These are phyloP conservation scores for Macquaria australasica DNA, from an alignment of 2,113 vertebrate species.

Conservation along the genomic window DNA sequence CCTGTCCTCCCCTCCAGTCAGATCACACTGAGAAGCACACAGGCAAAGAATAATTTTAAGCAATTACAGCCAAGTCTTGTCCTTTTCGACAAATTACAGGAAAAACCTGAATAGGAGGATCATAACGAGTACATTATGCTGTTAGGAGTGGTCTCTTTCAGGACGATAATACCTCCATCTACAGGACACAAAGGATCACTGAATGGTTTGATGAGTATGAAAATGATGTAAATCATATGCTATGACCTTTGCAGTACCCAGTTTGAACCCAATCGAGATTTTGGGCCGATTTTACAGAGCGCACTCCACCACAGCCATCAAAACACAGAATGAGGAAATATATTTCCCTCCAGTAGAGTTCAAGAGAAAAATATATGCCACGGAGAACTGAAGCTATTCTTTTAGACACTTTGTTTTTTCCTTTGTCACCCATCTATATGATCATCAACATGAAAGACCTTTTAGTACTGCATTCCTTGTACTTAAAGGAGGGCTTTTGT, in stretches of 20 bases:
- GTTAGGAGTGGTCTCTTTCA: not conserved
- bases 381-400: not conserved
- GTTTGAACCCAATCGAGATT: not conserved
- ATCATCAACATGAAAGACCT: not conserved
- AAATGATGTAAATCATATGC: not conserved
- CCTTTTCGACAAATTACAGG: not conserved
- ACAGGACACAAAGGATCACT: not conserved
- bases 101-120: not conserved
- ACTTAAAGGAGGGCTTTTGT: not conserved
- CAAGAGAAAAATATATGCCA: not conserved
- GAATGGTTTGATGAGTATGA: not conserved
- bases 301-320: not conserved
- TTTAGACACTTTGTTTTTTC: not conserved
- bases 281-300: not conserved
- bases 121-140: not conserved
- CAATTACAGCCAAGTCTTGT: not conserved
- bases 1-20: slow-evolving; percentile 12
- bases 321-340: not conserved
- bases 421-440: not conserved
- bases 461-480: not conserved
- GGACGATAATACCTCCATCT: not conserved
- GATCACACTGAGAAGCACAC: slow-evolving; percentile 1
- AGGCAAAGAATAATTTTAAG: not conserved
- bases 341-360: not conserved
- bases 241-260: not conserved